These are phyloP conservation scores for Ibycter americanus DNA, from an alignment of 2,797 vertebrate genomes.

Conservation along the genomic window DNA sequence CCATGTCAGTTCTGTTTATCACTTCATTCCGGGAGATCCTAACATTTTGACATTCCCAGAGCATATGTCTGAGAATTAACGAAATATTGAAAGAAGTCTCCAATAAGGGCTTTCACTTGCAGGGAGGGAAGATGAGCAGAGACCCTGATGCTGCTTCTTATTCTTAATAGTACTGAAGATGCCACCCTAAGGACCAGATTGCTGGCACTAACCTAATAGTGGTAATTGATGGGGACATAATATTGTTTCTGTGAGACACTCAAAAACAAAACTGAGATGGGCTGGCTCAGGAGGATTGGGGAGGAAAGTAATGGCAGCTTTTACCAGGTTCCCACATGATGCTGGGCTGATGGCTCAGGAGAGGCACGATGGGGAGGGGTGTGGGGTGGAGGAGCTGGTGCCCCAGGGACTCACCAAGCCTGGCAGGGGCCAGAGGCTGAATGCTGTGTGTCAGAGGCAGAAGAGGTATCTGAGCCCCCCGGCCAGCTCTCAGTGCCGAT, in stretches of 20 bases:
- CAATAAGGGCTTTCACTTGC: not conserved
- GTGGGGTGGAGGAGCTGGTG: not conserved
- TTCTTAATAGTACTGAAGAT: not conserved
- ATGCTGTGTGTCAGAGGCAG: not conserved
- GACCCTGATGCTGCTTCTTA: not conserved
- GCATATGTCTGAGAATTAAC: not conserved
- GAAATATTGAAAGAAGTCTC: not conserved
- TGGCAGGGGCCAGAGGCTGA: not conserved
- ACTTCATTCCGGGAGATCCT: not conserved
- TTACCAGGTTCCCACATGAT: not conserved
- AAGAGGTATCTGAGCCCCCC: rapidly evolving
- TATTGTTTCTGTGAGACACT: not conserved
- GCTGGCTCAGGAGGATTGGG: not conserved
- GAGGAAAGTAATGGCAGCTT: not conserved
- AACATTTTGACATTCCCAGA: conserved; percentile 23
- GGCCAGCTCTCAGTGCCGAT: not conserved
- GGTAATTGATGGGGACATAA: not conserved
- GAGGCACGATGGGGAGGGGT: not conserved
- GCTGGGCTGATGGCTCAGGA: rapidly evolving
- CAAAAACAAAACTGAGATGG: not conserved
- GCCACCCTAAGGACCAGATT: not conserved
- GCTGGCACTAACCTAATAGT: not conserved
- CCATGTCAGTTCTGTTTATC: not conserved
- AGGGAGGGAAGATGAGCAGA: not conserved
- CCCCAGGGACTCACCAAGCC: not conserved